phyloP scores from a whole-genome alignment of 2,888 invertebrate species.

The Dynastes hyllus region DNA sequence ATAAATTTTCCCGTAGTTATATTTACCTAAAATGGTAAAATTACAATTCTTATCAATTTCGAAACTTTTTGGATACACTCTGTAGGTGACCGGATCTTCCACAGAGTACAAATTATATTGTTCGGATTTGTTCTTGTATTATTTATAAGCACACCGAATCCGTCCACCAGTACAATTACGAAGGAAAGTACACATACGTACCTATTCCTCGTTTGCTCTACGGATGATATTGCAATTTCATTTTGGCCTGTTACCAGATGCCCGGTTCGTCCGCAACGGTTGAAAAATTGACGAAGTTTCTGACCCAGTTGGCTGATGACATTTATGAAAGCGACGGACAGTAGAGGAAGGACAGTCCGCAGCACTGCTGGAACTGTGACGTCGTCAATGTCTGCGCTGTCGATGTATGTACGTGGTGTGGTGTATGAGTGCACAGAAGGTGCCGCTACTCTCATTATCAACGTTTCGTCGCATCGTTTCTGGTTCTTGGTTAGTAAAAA shows the following conservation, averaged over 20 bases:
- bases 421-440: background rate
- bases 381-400: too few species aligned
- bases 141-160: background rate
- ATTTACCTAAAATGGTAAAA: too few species aligned
- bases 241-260: background rate
- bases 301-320: conserved; percentile 38
- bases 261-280: background rate
- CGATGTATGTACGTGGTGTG: too few species aligned
- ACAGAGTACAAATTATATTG: background rate
- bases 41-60: too few species aligned
- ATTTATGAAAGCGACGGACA: conserved; percentile 23
- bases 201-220: background rate
- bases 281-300: conserved; percentile 37
- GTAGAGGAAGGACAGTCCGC: too few species aligned
- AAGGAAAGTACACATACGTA: background rate
- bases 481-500: too few species aligned
- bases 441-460: conserved; percentile 11
- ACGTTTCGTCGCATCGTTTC: conserved; percentile 12
- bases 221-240: conserved; percentile 4
- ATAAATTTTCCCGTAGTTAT: too few species aligned
- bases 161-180: conserved; percentile 2
- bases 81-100: too few species aligned
- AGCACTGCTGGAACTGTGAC: background rate
- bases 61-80: too few species aligned
- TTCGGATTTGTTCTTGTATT: conserved; percentile 23